phyloP scores from a whole-genome alignment of 2,113 vertebrate genomes.

The Pollachius pollachius region DNA sequence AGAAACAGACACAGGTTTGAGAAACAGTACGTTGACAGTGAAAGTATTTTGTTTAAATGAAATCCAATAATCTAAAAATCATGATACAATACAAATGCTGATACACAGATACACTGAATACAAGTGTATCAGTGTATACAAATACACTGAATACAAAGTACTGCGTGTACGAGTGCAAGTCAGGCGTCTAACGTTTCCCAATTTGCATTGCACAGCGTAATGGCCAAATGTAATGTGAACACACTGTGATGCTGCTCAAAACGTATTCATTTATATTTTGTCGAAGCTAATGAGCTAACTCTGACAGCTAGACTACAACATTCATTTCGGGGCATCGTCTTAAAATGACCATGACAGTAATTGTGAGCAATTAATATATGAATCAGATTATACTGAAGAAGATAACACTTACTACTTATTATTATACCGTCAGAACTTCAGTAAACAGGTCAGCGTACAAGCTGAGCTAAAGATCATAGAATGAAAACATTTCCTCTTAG shows the following conservation, averaged over 20 bases:
- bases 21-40: neutral
- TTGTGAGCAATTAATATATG: neutral
- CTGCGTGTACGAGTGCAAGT: no score
- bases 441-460: constrained; percentile 20
- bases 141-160: no score
- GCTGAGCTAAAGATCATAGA: constrained; percentile 48
- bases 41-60: neutral
- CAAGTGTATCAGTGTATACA: no score
- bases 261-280: no score
- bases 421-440: constrained; percentile 24
- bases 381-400: neutral
- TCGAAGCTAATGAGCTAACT: neutral
- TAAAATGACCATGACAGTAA: constrained; percentile 20
- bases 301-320: constrained; percentile 50
- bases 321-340: constrained; percentile 52
- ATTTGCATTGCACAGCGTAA: no score
- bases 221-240: no score
- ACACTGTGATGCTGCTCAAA: no score
- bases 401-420: constrained; percentile 42
- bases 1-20: constrained; percentile 22
- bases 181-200: no score
- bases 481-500: constrained; percentile 59
- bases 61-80: neutral
- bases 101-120: neutral
- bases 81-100: neutral